phyloP scores from a whole-genome alignment of 2,113 vertebrate genomes.

The Callionymus lyra region DNA sequence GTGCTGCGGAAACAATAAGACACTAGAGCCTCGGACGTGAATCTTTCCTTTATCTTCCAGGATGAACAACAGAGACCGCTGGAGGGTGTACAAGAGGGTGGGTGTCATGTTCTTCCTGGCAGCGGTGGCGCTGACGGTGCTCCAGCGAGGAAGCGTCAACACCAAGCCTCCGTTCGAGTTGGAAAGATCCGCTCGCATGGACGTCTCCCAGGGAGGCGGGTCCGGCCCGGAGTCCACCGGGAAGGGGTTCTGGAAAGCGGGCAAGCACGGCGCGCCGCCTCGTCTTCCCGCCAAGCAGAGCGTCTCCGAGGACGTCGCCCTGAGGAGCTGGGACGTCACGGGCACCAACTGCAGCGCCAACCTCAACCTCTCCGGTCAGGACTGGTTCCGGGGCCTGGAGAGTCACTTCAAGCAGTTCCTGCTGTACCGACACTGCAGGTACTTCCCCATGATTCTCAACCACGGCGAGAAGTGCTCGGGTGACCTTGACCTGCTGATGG shows the following conservation, averaged over 20 bases:
- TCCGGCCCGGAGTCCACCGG: slow-evolving; percentile 3
- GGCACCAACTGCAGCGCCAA: slow-evolving; percentile 80
- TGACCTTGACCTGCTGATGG: slow-evolving; percentile 76
- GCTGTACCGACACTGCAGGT: slow-evolving; percentile 85
- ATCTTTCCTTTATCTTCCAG: slow-evolving; percentile 60
- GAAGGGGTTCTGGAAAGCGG: slow-evolving; percentile 74
- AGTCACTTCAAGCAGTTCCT: slow-evolving; percentile 83
- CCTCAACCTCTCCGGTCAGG: slow-evolving; percentile 68
- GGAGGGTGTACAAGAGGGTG: slow-evolving; percentile 71
- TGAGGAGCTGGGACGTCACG: slow-evolving; percentile 74
- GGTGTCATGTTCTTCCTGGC: slow-evolving; percentile 73
- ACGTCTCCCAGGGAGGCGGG: slow-evolving; percentile 4
- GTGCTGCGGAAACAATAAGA: no score
- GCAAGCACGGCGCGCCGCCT: slow-evolving; percentile 10
- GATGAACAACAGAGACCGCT: slow-evolving; percentile 69
- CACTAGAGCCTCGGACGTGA: no score
- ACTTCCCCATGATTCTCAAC: slow-evolving; percentile 86
- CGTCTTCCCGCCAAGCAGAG: not conserved
- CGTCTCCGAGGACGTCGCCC: slow-evolving; percentile 8
- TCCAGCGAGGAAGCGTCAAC: slow-evolving; percentile 70
- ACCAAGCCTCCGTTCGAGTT: slow-evolving; percentile 59
- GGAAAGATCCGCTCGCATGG: slow-evolving; percentile 50
- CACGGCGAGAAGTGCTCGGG: slow-evolving; percentile 81
- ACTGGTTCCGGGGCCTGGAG: slow-evolving; percentile 80
- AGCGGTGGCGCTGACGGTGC: slow-evolving; percentile 67